Evolutionary conservation across 2,888 invertebrate genomes (phyloP), one percentile per base, ranked within the genome.

Genomic region (Nematopogon swammerdamellus): DNA sequence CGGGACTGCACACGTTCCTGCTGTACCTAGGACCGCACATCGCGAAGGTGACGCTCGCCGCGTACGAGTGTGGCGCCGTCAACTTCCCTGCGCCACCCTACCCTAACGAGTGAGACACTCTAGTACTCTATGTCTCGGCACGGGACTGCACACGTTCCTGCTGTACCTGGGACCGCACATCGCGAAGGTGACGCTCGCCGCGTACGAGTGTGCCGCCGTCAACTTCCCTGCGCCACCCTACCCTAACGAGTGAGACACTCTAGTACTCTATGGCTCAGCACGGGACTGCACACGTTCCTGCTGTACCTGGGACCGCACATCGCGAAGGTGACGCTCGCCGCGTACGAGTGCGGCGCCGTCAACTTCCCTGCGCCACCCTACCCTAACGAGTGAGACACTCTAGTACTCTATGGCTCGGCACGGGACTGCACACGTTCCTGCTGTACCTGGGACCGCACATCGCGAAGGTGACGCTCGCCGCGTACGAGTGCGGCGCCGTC

Each of bases 1-100:
- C 25, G 0, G 99, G 99, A 1, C 85, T 99, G 49, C 99, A 99
- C 72, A 99, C 99, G 52, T 99, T 99, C 82, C 84, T 99, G 48
- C 82, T 99, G 53, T 99, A 99, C 74, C 80, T 99, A 64, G 99
- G 99, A n/a, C 99, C 99, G 25, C 97, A 98, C 67, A 99, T 99
- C 77, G 98, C 98, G 51, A 86, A 93, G 51, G 99, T 99, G 44
- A 99, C 99, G 2, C 81, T 99, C 64, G 99, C 99, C 16, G 99
- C 97, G 0, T 97, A 97, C 70, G 98, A 99, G 73, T 99, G 99
- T 70, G 91, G 92, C 47, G 86, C 91, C 19, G 83, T 98, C 30
- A 88, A 97, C 72, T 99, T 99, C 68, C 99, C 98, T 0, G 88
- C 91, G 60, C 99, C 99, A 46, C 99, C 99, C 0, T 99, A 99